These are phyloP conservation scores for Ctenoplectra terminalis DNA, from an alignment of 1,140 invertebrate species.

Conservation along the genomic window DNA sequence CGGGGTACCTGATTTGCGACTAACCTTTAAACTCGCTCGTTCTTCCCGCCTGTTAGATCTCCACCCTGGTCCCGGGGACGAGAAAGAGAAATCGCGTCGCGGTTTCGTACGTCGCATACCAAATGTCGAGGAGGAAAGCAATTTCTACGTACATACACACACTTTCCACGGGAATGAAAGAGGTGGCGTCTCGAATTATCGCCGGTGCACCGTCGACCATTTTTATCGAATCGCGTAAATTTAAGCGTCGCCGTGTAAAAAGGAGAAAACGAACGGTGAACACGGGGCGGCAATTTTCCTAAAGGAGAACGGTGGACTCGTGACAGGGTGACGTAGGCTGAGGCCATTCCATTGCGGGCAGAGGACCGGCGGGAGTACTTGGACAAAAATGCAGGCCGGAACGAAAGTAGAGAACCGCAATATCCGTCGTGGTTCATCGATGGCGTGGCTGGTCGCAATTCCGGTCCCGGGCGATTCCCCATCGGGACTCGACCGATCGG, in stretches of 20 bases:
- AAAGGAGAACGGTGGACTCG: neutral
- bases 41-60: neutral
- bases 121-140: constrained; percentile 3
- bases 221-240: too few species aligned
- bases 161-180: too few species aligned
- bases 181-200: too few species aligned
- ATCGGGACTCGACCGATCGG: neutral
- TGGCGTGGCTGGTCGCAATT: constrained; percentile 62
- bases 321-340: neutral
- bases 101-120: neutral
- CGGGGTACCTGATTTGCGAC: constrained; percentile 70
- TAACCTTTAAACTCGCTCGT: constrained; percentile 64
- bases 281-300: neutral
- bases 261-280: neutral
- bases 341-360: too few species aligned
- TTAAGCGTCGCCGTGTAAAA: neutral
- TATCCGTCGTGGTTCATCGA: constrained; percentile 54
- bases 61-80: neutral
- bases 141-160: too few species aligned
- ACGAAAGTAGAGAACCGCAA: constrained; percentile 52
- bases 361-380: neutral
- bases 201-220: too few species aligned
- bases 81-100: neutral
- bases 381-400: constrained; percentile 49
- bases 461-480: constrained; percentile 34